Evolutionary conservation across 2,888 invertebrate genomes (phyloP).

Genomic region (Cataglyphis rosenhaueri): DNA sequence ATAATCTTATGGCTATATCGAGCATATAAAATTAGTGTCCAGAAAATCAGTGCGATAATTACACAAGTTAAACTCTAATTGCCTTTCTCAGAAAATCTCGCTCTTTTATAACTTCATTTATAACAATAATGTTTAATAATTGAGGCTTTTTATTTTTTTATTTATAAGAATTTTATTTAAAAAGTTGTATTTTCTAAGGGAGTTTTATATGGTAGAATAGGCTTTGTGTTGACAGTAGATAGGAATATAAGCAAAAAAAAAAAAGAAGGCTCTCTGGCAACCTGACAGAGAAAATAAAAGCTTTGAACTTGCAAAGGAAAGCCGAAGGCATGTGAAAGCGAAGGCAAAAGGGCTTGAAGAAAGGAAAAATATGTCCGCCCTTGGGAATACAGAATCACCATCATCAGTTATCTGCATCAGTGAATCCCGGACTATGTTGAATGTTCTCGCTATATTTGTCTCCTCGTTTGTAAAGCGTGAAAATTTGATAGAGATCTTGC

Average conservation of each 20-base stretch:
- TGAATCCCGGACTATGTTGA: not conserved
- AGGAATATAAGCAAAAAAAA: not conserved
- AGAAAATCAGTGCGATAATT: not conserved
- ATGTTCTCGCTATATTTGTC: conserved; percentile 3
- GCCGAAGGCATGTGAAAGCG: conserved; percentile 21
- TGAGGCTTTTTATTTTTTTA: conserved; percentile 1
- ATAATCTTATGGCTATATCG: conserved; percentile 16
- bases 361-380: conserved; percentile 50
- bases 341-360: not conserved
- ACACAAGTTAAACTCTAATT: not conserved
- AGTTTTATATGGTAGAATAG: not conserved
- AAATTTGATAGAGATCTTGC: conserved; percentile 18
- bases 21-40: not conserved
- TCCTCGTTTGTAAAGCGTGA: conserved; percentile 20
- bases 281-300: conserved; percentile 28
- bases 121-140: conserved; percentile 4
- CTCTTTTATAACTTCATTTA: not conserved
- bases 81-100: not conserved
- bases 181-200: too few relatives aligned
- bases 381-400: conserved; percentile 50
- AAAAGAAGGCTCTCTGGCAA: conserved; percentile 17
- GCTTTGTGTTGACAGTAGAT: not conserved
- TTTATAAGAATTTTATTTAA: not conserved
- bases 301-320: conserved; percentile 5
- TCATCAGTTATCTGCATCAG: not conserved